Evolutionary conservation across 23 tunicate species (phyloP), one percentile per base, ranked within the genome.

Genomic region (Trididemnum nubilum): DNA sequence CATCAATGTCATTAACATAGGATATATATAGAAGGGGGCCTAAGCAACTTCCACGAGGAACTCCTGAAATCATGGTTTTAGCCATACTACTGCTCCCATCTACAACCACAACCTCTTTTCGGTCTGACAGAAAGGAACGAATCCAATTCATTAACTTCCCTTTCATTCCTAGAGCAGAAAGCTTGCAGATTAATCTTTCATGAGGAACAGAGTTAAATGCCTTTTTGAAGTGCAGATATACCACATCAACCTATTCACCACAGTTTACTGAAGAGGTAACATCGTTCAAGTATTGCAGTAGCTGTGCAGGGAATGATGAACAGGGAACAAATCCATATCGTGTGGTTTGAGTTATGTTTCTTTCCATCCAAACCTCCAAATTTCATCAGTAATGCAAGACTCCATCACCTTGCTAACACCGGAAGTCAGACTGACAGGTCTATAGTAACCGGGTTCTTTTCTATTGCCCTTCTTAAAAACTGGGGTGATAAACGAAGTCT

Each of bases 361-460:
- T 21, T 22, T 61, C 67, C 18, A 3, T 4, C 67, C 67, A 61
- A 61, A 61, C 26, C n/a, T 61, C 67, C 67, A 61, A 5, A 61
- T 26, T 40, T 21, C 49, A 5, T 71, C 7, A 7, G 58, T 12
- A 19, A 75, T 40, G 21, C 61, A 19, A 12, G 61, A 28, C 44
- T 75, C 80, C 80, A 75, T 38, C 19, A 75, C 28, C 30, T 75
- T 75, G 26, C 67, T 12, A 3, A 61, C 67, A 61, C 67, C 18
- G 38, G 44, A 33, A 3, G 76, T 70, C 7, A 70, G 40, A 24
- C 44, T 33, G 40, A 70, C 76, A 7, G 76, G 76, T 15, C 76
- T 15, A 35, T 70, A 70, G 30, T 70, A 25, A 7, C 7, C 4
- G 3, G 76, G 40, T 34, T 70, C 76, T 34, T 70, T 33, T 19